phyloP scores from a whole-genome alignment of 2,113 vertebrate genomes.

The Clarias gariepinus region DNA sequence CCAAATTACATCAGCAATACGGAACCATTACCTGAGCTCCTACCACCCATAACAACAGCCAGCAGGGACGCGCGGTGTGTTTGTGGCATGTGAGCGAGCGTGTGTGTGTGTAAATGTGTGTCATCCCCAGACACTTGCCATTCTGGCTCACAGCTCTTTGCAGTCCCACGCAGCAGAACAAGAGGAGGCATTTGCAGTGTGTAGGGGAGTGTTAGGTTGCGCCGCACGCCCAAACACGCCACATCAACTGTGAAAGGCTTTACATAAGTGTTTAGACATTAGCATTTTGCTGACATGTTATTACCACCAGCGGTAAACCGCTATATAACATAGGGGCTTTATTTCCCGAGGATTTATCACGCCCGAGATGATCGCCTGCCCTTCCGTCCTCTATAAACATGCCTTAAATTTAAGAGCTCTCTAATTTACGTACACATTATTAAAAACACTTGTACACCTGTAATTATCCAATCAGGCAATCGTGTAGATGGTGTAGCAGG shows the following conservation, averaged over 20 bases:
- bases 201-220: conserved; percentile 23
- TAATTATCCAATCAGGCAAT: background rate
- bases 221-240: conserved; percentile 38
- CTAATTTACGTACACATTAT: background rate
- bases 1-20: conserved; percentile 67
- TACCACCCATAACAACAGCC: conserved; percentile 53
- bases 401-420: too few species aligned
- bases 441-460: background rate
- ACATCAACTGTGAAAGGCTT: conserved; percentile 49
- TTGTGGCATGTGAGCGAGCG: conserved; percentile 1
- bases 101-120: conserved; percentile 49
- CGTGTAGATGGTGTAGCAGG: background rate
- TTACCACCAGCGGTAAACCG: background rate
- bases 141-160: conserved; percentile 38
- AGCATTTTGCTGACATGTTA: conserved; percentile 28
- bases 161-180: conserved; percentile 38
- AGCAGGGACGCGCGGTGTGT: conserved; percentile 35
- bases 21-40: conserved; percentile 52
- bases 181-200: conserved; percentile 35
- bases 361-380: background rate
- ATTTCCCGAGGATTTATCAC: background rate
- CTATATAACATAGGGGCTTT: background rate
- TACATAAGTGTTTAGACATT: conserved; percentile 31
- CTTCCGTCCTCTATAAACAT: background rate
- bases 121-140: conserved; percentile 50